These are phyloP conservation scores for Gila orcuttii DNA, from an alignment of 2,113 vertebrate species.

Conservation along the genomic window DNA sequence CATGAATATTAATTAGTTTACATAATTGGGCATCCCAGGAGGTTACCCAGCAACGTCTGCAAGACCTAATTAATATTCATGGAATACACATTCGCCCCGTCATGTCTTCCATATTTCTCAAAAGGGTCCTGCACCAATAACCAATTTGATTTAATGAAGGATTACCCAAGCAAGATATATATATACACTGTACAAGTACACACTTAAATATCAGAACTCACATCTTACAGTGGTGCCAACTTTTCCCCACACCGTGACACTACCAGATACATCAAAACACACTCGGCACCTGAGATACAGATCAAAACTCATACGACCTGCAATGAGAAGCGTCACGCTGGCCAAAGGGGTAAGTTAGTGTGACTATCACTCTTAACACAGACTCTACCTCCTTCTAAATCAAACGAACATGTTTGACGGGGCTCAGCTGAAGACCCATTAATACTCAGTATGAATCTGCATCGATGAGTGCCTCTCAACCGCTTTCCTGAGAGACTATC, in stretches of 20 bases:
- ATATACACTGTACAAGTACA: too few species aligned
- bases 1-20: constrained; percentile 2
- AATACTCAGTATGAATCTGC: constrained; percentile 57
- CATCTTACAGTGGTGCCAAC: not conserved
- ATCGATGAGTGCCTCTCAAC: constrained; percentile 57
- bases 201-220: not conserved
- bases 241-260: not conserved
- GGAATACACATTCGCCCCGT: not conserved
- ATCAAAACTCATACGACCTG: not conserved
- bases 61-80: not conserved
- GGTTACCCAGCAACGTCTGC: not conserved
- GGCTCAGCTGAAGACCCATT: constrained; percentile 56
- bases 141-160: not conserved
- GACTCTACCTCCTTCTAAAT: constrained; percentile 42
- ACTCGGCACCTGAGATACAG: constrained; percentile 1
- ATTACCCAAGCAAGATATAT: not conserved
- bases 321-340: constrained; percentile 24
- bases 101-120: not conserved
- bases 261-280: constrained; percentile 15
- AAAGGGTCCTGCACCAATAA: not conserved
- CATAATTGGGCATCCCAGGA: constrained; percentile 5
- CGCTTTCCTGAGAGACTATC: constrained; percentile 56
- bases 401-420: constrained; percentile 41
- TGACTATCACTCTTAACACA: constrained; percentile 47
- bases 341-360: constrained; percentile 35